phyloP scores from a whole-genome alignment of 2,888 invertebrate genomes.

The Tiphia femorata region DNA sequence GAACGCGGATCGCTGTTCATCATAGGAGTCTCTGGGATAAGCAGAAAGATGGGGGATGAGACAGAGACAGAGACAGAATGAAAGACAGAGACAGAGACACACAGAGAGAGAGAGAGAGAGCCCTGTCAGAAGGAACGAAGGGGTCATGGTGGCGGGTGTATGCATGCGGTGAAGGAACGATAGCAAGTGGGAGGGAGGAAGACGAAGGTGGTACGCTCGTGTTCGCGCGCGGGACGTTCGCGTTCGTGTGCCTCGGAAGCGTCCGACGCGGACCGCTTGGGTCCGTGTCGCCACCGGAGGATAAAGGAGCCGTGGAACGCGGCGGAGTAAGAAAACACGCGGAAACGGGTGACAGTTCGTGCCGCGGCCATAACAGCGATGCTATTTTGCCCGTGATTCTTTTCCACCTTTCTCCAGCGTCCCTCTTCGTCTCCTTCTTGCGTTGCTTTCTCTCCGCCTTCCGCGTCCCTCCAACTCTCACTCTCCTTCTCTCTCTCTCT shows the following conservation, averaged over 20 bases:
- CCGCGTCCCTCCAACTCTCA: constrained; percentile 9
- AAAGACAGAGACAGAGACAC: neutral
- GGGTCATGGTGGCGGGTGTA: neutral
- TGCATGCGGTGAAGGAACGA: neutral
- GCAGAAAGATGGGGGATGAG: neutral
- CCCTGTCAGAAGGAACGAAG: too few species aligned
- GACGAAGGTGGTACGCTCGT: constrained; percentile 1
- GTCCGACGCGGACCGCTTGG: constrained; percentile 3
- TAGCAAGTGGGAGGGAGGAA: constrained; percentile 4
- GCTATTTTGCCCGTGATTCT: constrained; percentile 61
- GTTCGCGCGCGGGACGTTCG: constrained; percentile 25
- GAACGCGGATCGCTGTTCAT: constrained; percentile 45
- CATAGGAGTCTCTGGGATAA: constrained; percentile 21
- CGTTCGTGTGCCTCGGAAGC: constrained; percentile 27
- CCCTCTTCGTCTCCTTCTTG: constrained; percentile 23
- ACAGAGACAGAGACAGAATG: neutral
- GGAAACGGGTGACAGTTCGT: constrained; percentile 68
- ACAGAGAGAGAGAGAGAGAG: neutral
- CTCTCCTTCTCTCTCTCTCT: neutral
- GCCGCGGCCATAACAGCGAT: constrained; percentile 63
- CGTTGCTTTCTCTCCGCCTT: constrained; percentile 10
- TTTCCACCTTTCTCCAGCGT: constrained; percentile 22
- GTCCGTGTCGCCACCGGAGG: constrained; percentile 45
- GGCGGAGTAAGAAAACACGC: constrained; percentile 62
- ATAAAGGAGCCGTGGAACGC: constrained; percentile 54